Evolutionary conservation across 2,797 vertebrate species (phyloP), one percentile per base, ranked within the genome.

Genomic region (Pygocentrus nattereri): DNA sequence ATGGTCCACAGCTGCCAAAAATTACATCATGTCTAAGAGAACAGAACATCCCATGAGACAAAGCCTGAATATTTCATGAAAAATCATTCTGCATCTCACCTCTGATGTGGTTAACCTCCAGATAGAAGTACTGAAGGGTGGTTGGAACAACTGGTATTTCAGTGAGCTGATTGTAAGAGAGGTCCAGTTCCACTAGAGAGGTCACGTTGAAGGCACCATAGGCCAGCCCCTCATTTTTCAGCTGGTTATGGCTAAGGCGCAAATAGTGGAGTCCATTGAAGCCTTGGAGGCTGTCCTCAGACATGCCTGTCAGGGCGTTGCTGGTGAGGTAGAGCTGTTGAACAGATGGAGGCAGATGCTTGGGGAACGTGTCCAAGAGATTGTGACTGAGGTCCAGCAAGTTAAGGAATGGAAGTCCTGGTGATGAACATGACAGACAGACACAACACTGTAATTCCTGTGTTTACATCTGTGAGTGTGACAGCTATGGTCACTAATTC

Each of bases 271-370:
- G 93, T 47, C 86, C 73, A 1, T 74, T 54, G 50, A 93, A 89
- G 13, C 88, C 88, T 27, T 31, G n/a, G 70, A 95, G 92, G 72
- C 88, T 92, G 84, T 90, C 81, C 23, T 88, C 76, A 3, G 85
- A 81, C 80, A 95, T 82, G 4, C 50, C 87, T 8, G 86, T 80
- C 23, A 95, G 74, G 58, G 86, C 80, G 83, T 95, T 95, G 70
- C 93, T 91, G 79, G 93, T 94, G 78, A 95, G 85, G 76, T 95
- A 95, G 31, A 95, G 93, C 90, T 95, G 95, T 88, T 94, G 90
- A 74, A 95, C 50, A 1, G 93, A 92, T 12, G 88, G 58, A 19
- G 94, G 93, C 76, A 95, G 89, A 86, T 92, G 81, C 21, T 65
- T 80, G 16, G 95, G 94, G 41, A 95, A 85, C 1, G 86, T 78